These are phyloP conservation scores for Palloptera scutellata DNA, from an alignment of 2,888 invertebrate species.

Conservation along the genomic window DNA sequence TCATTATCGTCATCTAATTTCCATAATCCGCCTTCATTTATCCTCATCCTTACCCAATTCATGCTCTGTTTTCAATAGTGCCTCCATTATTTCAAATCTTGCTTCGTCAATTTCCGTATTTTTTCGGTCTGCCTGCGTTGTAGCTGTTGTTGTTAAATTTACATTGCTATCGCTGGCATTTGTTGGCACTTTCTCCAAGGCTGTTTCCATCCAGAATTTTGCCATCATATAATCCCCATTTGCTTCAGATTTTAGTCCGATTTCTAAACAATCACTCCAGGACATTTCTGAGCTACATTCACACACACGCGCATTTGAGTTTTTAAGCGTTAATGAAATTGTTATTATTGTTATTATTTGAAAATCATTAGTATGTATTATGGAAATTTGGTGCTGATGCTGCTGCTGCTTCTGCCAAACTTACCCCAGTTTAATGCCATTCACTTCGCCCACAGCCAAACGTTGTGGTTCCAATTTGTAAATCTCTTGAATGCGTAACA, in stretches of 20 bases:
- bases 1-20: not conserved
- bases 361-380: constrained; percentile 13
- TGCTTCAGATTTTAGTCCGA: constrained; percentile 51
- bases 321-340: not conserved
- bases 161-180: not conserved
- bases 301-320: not conserved
- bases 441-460: constrained; percentile 67
- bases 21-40: not conserved
- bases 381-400: constrained; percentile 33
- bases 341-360: constrained; percentile 14
- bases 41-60: constrained; percentile 46
- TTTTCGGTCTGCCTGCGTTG: not conserved
- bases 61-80: constrained; percentile 48
- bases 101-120: constrained; percentile 37
- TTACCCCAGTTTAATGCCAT: constrained; percentile 58
- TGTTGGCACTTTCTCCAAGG: constrained; percentile 47
- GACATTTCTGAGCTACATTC: constrained; percentile 52
- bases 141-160: constrained; percentile 17
- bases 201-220: constrained; percentile 56
- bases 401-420: constrained; percentile 9
- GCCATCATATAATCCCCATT: constrained; percentile 50
- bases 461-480: constrained; percentile 69
- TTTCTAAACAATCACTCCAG: constrained; percentile 57
- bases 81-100: constrained; percentile 46
- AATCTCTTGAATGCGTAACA: constrained; percentile 70